A percentile compares a stretch with the other conserved stretches of the same genome.
Conservation (phyloP, 2,113 vertebrate genomes). For the Cyphomyrus discorhynchus region DNA sequence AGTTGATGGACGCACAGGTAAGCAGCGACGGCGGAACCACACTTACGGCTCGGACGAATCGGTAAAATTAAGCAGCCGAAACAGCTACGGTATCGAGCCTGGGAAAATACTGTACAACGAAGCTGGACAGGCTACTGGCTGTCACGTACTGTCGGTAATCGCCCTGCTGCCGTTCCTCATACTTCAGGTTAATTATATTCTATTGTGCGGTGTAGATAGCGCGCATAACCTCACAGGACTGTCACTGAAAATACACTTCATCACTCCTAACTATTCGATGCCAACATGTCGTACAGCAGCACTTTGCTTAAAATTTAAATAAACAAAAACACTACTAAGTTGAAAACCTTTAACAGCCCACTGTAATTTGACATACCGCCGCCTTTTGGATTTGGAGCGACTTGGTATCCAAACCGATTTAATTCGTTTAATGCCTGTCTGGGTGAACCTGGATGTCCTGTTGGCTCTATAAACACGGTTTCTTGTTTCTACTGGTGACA, state of each 20-base stretch:
- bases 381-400: background rate
- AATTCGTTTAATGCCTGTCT: background rate
- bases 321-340: background rate
- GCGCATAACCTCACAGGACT: background rate
- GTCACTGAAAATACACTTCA: background rate
- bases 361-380: background rate
- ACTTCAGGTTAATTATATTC: background rate
- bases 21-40: background rate
- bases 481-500: background rate
- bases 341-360: background rate
- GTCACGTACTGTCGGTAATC: background rate
- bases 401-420: background rate
- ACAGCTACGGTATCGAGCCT: background rate
- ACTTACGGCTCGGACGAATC: background rate
- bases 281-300: background rate
- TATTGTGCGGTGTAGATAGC: background rate
- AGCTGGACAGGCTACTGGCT: background rate
- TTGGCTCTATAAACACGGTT: background rate
- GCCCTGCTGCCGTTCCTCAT: background rate
- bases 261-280: background rate
- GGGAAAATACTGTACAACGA: background rate
- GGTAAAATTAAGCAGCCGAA: background rate
- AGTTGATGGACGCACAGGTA: background rate
- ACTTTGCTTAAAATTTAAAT: background rate
- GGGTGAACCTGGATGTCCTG: background rate